These are phyloP conservation scores for Geopemphigus sp. DNA, from an alignment of 1,140 invertebrate genomes.

Conservation along the genomic window DNA sequence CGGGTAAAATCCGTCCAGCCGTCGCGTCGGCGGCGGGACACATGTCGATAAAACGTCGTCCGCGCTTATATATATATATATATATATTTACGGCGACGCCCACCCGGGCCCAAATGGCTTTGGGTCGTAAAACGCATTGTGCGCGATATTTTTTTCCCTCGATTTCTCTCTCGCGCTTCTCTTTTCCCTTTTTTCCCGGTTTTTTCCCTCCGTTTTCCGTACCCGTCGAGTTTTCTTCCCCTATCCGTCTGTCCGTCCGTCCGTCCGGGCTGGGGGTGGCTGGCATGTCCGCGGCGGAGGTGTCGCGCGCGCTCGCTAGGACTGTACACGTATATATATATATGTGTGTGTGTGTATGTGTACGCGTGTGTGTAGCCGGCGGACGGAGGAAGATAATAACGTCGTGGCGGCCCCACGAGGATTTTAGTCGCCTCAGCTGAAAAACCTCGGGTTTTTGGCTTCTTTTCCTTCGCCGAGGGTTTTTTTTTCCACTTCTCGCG, in stretches of 20 bases:
- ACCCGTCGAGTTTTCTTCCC: neutral
- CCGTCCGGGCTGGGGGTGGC: too few species aligned
- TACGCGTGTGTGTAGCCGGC: too few species aligned
- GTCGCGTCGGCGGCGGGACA: constrained; percentile 33
- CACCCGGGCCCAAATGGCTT: neutral
- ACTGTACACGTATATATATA: neutral
- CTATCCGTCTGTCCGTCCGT: too few species aligned
- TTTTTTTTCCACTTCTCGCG: constrained; percentile 7
- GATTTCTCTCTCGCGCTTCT: constrained; percentile 8
- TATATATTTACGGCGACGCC: constrained; percentile 1
- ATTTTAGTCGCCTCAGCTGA: constrained; percentile 30
- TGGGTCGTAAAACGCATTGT: constrained; percentile 43
- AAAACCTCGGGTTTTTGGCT: constrained; percentile 38
- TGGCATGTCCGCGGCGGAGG: neutral
- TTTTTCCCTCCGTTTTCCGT: neutral
- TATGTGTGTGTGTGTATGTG: too few species aligned
- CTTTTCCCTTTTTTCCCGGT: neutral
- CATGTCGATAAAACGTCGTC: constrained; percentile 42
- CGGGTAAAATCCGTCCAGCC: constrained; percentile 24
- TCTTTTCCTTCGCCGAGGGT: constrained; percentile 14
- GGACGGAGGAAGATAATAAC: constrained; percentile 23
- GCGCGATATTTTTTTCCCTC: constrained; percentile 10
- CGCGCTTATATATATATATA: neutral
- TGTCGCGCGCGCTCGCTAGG: neutral
- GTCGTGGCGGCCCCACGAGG: constrained; percentile 1